Evolutionary conservation across 2,888 invertebrate genomes (phyloP).

Genomic region (Drosophila heteroneura): DNA sequence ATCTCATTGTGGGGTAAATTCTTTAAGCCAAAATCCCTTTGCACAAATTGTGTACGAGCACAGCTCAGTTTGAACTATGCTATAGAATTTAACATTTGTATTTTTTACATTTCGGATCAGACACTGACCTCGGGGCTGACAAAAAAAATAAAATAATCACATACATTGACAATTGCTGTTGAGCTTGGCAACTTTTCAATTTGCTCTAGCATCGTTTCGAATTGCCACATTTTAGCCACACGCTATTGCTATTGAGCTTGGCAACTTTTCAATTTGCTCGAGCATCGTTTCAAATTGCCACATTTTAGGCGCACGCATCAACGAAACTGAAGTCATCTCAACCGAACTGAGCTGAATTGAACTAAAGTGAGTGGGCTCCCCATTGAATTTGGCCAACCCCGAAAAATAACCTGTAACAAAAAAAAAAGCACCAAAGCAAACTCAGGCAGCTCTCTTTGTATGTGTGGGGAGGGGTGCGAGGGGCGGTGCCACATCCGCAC

Average conservation of each 20-base stretch:
- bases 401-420: constrained; percentile 26
- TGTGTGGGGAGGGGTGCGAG: not conserved
- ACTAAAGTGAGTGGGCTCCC: constrained; percentile 9
- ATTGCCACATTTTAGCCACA: constrained; percentile 38
- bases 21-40: not conserved
- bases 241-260: constrained; percentile 35
- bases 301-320: constrained; percentile 49
- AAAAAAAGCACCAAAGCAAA: constrained; percentile 8
- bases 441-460: not conserved
- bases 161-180: constrained; percentile 25
- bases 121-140: constrained; percentile 8
- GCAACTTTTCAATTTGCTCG: constrained; percentile 70
- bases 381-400: constrained; percentile 53
- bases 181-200: constrained; percentile 68
- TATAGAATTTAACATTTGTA: not conserved
- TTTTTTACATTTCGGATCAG: not conserved
- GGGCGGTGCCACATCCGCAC: constrained; percentile 35
- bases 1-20: not conserved
- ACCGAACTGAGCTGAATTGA: not conserved
- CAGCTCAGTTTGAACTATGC: not conserved
- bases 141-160: not conserved
- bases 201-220: constrained; percentile 37
- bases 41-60: not conserved
- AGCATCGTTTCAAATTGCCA: constrained; percentile 31
- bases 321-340: constrained; percentile 9